A percentile compares a stretch with the other conserved stretches of the same genome.
Conservation (phyloP, 2,888 invertebrate genomes). For the Harpalus rubripes region DNA sequence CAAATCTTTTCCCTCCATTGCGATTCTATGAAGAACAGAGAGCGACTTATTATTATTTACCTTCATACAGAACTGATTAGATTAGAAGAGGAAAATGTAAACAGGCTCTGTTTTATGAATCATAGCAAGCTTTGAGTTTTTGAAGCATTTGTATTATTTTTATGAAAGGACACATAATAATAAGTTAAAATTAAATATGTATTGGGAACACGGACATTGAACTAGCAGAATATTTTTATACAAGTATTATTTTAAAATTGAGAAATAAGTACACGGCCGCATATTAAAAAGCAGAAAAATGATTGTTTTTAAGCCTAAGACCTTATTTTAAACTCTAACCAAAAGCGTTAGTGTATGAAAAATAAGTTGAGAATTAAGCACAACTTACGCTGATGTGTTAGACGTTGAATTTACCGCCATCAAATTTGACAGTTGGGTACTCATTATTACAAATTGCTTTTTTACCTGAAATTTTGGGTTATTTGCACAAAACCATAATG, state of each 20-base stretch:
- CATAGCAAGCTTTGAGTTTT: neutral
- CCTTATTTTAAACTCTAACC: neutral
- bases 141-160: conserved; percentile 27
- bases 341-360: neutral
- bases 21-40: conserved; percentile 32
- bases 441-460: conserved; percentile 40
- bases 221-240: conserved; percentile 47
- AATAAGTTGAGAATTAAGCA: conserved; percentile 17
- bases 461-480: conserved; percentile 3
- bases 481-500: conserved; percentile 32
- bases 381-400: conserved; percentile 32
- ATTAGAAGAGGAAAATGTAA: conserved; percentile 37
- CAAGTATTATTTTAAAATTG: conserved; percentile 12
- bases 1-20: conserved; percentile 52
- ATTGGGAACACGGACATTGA: conserved; percentile 58
- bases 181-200: conserved; percentile 52
- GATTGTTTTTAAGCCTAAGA: neutral
- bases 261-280: neutral
- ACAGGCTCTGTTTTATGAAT: conserved; percentile 15
- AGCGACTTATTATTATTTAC: conserved; percentile 28
- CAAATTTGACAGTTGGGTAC: conserved; percentile 47
- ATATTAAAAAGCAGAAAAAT: conserved; percentile 20
- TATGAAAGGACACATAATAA: conserved; percentile 38
- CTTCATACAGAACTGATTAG: conserved; percentile 27
- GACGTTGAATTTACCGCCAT: conserved; percentile 64